Evolutionary conservation across 1,140 invertebrate species (phyloP), one percentile per base, ranked within the genome.

Genomic region (Drosophila bipectinata): DNA sequence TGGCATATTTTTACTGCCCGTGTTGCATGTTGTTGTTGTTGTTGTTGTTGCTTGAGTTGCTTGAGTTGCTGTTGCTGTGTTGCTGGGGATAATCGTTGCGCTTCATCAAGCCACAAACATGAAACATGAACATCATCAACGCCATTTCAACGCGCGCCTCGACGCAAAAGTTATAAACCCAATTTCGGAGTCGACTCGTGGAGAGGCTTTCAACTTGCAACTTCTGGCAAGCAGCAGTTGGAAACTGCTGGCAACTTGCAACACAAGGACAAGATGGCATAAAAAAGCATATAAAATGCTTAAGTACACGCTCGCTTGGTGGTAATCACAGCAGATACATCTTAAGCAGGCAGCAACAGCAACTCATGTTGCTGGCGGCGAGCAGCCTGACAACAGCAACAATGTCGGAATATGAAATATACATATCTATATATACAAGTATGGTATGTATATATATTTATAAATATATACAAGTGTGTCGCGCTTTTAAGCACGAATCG

Each of bases 81-180:
- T 66, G 71, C 28, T 76, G 72, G 75, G 79, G 82, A 87, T 87
- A 87, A 88, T 88, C 83, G 82, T 72, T 88, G 82, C 75, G 78
- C 81, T 88, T 87, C 83, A 87, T 88, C 82, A 88, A 78, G 82
- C 82, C 71, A 82, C 78, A 87, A 87, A 88, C 83, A 87, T 88
- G 82, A 82, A 88, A 88, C 82, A 79, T 88, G 75, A 88, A 88
- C 82, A 87, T 87, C 83, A 88, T 82, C 82, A 88, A 87, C 82
- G 83, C 83, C 78, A 87, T 88, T 88, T 88, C 78, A 87, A 82
- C 83, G 82, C 78, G 82, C 75, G 82, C 72, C 75, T 67, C 47
- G 54, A 44, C 72, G 69, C 69, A 64, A 77, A 69, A 81, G 74
- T 74, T 87, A 78, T 81, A 85, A 87, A 85, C 77, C 82, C 66